These are phyloP conservation scores for Salvelinus alpinus DNA, from an alignment of 2,113 vertebrate species.

Conservation along the genomic window DNA sequence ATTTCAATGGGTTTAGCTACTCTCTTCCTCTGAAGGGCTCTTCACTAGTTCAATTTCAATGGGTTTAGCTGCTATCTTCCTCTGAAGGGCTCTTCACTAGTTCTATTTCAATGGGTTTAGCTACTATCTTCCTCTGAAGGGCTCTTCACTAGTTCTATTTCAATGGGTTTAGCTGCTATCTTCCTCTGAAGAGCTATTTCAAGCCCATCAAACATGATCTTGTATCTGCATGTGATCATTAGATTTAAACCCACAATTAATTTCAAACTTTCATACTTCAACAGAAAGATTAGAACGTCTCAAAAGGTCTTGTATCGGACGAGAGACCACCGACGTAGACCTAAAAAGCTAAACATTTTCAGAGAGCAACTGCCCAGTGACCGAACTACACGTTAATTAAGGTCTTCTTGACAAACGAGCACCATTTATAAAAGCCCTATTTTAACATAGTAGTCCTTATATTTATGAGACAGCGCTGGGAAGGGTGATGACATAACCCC, in stretches of 20 bases:
- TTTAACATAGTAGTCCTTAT: neutral
- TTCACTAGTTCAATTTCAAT: no score
- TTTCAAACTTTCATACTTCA: neutral
- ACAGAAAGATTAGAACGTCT: neutral
- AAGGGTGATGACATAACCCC: no score
- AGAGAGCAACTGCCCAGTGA: neutral
- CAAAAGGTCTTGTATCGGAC: neutral
- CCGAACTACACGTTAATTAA: neutral
- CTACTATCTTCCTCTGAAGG: no score
- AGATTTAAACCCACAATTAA: neutral
- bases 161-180: neutral
- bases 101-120: no score
- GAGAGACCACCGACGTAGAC: neutral
- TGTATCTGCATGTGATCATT: neutral
- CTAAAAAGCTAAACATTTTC: neutral
- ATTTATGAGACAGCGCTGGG: neutral
- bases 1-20: no score
- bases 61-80: no score
- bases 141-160: neutral
- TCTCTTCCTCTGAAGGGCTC: no score
- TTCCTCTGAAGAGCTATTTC: slow-evolving; percentile 6
- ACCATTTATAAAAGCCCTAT: neutral
- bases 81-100: no score
- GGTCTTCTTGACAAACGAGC: neutral
- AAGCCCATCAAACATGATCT: neutral